Base-by-base conservation (phyloP, 92 coral and sea anemone species). In the Zoanthus solanderi region DNA sequence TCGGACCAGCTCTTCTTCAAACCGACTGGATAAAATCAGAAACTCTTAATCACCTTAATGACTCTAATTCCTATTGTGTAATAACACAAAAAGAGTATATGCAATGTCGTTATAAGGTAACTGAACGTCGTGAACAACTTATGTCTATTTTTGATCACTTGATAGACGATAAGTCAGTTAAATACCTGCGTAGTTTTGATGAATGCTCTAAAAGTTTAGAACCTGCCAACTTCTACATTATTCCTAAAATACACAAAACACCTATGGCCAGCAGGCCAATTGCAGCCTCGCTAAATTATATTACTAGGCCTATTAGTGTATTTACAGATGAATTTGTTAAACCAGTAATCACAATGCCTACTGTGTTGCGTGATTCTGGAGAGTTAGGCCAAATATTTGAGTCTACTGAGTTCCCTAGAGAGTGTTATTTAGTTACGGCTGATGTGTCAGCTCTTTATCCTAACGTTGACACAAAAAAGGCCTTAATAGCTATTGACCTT, bases 21-120 rank as follows among this genome's bases (percentile, higher is more conserved):
- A 75, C 79, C 48, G 79, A 75, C 58, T 73, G 81, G 81, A 46
- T 76, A 16, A 76, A 76, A 76, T 15, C 81, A 18, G 60, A 76
- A 23, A 76, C 81, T n/a, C 17, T 52, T 9, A 52, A n/a, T 23
- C 44, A 76, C 81, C 44, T 76, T 52, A 52, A 76, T 76, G 81
- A 76, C 81, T 37, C 67, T 76, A 76, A 46, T 14, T 76, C 81
- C 28, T 76, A 53, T 54, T 15, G 16, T 52, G 13, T 23, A 29
- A n/a, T 75, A 4, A 76, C 66, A 9, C 67, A 31, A 9, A 13
- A 45, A 2, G 66, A 77, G 7, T 53, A 67, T 67, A 5, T 45
- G 0, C n/a, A 3, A 29, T 48, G 44, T 9, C 82, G 82, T 77
- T 18, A 18, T 53, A 77, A 50, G 82, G 67, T 50, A 77, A 77